phyloP scores from a whole-genome alignment of 2,888 invertebrate genomes.

The Clusia tigrina region DNA sequence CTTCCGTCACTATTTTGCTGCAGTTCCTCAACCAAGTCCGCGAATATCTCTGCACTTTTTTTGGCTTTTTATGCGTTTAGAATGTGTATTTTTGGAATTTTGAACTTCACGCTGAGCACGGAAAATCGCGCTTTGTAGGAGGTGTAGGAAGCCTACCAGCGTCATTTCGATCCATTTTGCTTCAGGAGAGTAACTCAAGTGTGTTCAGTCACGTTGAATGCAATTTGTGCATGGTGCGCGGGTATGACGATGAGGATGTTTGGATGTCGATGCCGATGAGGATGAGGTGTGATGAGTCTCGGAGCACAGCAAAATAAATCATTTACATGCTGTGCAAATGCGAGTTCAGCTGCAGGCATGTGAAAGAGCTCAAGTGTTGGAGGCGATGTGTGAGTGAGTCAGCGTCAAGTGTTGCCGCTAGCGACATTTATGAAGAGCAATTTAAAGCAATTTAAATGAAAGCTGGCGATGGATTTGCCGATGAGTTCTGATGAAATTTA shows the following conservation, averaged over 20 bases:
- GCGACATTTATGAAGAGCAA: slow-evolving; percentile 1
- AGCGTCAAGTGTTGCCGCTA: not conserved
- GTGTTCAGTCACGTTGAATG: slow-evolving; percentile 4
- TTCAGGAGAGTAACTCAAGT: slow-evolving; percentile 4
- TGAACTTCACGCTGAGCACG: no score
- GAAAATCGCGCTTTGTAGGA: not conserved
- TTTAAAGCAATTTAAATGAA: not conserved
- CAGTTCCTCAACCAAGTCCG: no score
- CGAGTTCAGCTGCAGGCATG: not conserved
- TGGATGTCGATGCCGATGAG: no score
- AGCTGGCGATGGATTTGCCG: not conserved
- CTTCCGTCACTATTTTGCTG: no score
- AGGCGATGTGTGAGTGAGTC: not conserved
- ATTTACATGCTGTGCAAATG: not conserved
- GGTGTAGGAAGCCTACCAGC: not conserved
- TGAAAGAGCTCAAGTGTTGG: slow-evolving; percentile 9
- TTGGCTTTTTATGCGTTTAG: no score
- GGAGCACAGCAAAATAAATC: slow-evolving; percentile 2
- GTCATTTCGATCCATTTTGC: no score
- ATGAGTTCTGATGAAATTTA: no score
- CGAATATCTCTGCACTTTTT: no score
- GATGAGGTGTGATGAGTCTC: no score
- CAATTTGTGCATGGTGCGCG: not conserved
- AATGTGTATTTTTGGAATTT: no score
- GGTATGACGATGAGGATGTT: no score